These are phyloP conservation scores for Lasioglossum lativentre DNA, from an alignment of 2,888 invertebrate genomes.

Conservation along the genomic window DNA sequence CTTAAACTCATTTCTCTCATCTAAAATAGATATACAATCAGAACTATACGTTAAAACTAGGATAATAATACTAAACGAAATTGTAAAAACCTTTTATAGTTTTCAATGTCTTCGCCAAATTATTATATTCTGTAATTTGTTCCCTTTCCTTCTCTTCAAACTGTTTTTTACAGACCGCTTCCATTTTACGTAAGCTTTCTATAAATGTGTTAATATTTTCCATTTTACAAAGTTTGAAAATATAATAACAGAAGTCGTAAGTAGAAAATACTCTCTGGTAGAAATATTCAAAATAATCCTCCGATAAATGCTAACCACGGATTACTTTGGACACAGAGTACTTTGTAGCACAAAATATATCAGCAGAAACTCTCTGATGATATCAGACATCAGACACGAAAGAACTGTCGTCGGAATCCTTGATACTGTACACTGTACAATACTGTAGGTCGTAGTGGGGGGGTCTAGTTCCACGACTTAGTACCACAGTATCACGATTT, in stretches of 20 bases:
- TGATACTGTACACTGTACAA: too few relatives aligned
- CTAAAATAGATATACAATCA: slow-evolving; percentile 38
- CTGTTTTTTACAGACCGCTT: slow-evolving; percentile 12
- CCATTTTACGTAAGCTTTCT: slow-evolving; percentile 25
- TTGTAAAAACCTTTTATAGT: slow-evolving; percentile 39
- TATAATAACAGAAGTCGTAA: background rate
- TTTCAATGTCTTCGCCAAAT: slow-evolving; percentile 25
- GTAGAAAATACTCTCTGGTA: too few relatives aligned
- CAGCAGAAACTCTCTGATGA: too few relatives aligned
- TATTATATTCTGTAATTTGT: slow-evolving; percentile 38
- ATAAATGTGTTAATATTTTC: slow-evolving; percentile 38
- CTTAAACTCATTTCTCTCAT: slow-evolving; percentile 27
- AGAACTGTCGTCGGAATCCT: too few relatives aligned
- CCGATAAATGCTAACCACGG: background rate
- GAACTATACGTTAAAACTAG: slow-evolving; percentile 12
- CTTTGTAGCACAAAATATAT: too few relatives aligned
- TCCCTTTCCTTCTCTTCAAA: slow-evolving; percentile 22
- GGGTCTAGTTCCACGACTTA: too few relatives aligned
- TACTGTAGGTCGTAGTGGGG: too few relatives aligned
- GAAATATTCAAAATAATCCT: background rate
- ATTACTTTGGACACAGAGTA: background rate
- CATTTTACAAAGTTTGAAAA: slow-evolving; percentile 31
- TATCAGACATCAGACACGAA: too few relatives aligned
- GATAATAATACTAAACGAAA: background rate
- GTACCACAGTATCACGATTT: too few relatives aligned